phyloP scores from a whole-genome alignment of 2,888 invertebrate species.

The Operophtera brumata region DNA sequence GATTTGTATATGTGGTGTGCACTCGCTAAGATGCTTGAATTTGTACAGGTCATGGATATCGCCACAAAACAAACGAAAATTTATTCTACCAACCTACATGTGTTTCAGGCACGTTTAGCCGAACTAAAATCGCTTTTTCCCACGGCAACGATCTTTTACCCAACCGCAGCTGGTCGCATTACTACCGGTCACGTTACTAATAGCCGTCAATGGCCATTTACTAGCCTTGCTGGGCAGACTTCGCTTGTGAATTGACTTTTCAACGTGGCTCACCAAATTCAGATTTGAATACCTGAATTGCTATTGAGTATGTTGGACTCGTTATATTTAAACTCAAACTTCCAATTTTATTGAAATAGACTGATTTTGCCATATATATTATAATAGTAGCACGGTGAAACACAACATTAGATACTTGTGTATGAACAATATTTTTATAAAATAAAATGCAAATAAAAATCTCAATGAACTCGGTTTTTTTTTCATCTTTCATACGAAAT shows the following conservation, averaged over 20 bases:
- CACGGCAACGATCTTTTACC: constrained; percentile 34
- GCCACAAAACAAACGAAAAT: neutral
- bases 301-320: neutral
- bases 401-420: no score
- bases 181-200: constrained; percentile 37
- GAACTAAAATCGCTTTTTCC: constrained; percentile 9
- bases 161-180: constrained; percentile 25
- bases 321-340: neutral
- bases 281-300: neutral
- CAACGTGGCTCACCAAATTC: constrained; percentile 2
- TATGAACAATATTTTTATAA: no score
- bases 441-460: no score
- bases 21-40: neutral
- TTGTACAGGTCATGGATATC: neutral
- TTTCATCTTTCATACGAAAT: no score
- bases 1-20: no score
- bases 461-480: no score
- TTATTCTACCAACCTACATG: neutral
- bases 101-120: constrained; percentile 6
- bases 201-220: constrained; percentile 38
- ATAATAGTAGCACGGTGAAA: no score
- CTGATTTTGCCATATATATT: neutral
- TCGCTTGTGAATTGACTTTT: constrained; percentile 18
- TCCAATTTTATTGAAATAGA: neutral
- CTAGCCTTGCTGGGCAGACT: constrained; percentile 26